A percentile compares a stretch with the other conserved stretches of the same genome.
These are phyloP conservation scores for Rhynchotus rufescens DNA, from an alignment of 2,797 vertebrate genomes.

Conservation along the genomic window DNA sequence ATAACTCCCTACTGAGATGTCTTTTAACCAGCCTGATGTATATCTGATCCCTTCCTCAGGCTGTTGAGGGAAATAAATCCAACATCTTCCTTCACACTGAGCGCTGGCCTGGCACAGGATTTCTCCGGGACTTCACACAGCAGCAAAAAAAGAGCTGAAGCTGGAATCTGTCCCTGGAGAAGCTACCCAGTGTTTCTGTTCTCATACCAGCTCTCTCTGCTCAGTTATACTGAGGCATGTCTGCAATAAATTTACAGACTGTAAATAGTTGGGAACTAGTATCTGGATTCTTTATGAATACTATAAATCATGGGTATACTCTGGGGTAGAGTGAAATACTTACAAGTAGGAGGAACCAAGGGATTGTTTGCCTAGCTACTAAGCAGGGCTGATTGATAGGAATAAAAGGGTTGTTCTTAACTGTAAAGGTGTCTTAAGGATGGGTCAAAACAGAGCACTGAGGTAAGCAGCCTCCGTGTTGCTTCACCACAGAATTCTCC, in stretches of 20 bases:
- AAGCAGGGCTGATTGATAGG: too few species aligned
- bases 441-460: not conserved
- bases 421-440: not conserved
- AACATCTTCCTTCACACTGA: not conserved
- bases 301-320: not conserved
- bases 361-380: not conserved
- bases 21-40: not conserved
- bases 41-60: not conserved
- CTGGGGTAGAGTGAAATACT: not conserved
- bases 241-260: not conserved
- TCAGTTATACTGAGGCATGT: not conserved
- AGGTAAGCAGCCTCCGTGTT: not conserved
- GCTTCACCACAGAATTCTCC: not conserved
- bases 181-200: not conserved
- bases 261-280: not conserved
- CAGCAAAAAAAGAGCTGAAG: not conserved
- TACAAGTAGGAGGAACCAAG: not conserved
- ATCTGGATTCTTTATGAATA: not conserved
- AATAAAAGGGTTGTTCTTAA: not conserved
- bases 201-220: not conserved
- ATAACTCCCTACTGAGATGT: not conserved
- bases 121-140: not conserved
- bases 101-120: not conserved
- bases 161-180: not conserved
- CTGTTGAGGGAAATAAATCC: not conserved